These are phyloP conservation scores for Drymodes brunneopygia DNA, from an alignment of 2,113 vertebrate genomes.

Conservation along the genomic window DNA sequence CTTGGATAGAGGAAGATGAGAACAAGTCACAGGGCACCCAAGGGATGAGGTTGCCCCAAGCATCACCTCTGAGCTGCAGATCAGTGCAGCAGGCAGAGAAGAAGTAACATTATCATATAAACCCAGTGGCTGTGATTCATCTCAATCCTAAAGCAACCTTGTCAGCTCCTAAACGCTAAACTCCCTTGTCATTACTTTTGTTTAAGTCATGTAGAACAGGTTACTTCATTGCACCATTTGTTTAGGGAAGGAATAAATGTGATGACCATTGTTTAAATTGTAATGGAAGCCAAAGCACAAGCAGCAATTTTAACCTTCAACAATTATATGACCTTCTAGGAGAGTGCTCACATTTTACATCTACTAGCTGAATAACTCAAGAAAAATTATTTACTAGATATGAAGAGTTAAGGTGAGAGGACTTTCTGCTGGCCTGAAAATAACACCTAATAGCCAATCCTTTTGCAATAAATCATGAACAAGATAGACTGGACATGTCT, in stretches of 20 bases:
- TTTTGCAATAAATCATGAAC: conserved; percentile 16
- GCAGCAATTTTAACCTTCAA: background rate
- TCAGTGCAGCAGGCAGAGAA: background rate
- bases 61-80: background rate
- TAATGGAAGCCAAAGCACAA: background rate
- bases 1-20: background rate
- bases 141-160: background rate
- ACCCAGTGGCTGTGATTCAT: background rate
- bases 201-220: background rate
- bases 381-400: background rate
- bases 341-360: background rate
- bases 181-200: background rate
- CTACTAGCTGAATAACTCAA: background rate
- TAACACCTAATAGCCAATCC: background rate
- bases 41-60: rapidly evolving
- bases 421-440: conserved; percentile 9
- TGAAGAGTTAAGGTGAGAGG: background rate
- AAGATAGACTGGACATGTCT: background rate
- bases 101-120: background rate
- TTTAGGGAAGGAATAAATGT: background rate
- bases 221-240: background rate
- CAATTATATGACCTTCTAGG: background rate
- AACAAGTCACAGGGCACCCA: background rate
- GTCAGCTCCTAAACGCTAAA: background rate
- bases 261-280: background rate